Base-by-base conservation (phyloP, 2,888 invertebrate species). In the Lasioglossum figueresi region DNA sequence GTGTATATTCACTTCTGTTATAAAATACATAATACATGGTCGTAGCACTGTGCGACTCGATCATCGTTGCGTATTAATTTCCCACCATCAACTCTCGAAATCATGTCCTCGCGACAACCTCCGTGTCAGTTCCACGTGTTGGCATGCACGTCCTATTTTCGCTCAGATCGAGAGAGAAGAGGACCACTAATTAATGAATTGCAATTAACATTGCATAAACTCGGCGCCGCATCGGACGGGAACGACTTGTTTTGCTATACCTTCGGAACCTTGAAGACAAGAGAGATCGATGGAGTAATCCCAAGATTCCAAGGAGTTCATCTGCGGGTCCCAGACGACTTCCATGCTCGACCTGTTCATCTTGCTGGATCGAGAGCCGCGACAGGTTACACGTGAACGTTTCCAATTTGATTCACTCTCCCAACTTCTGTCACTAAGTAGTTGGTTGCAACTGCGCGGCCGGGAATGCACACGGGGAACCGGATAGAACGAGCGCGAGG, bases 221-320 rank as follows among this genome's bases (percentile, higher is more conserved):
- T 31, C 10, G 19, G 23, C 34, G 34, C 16, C 34, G 31, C 63
- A 19, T 66, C 52, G 23, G 52, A 23, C 48, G 14, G 1, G 66
- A 34, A 34, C 34, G 16, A 43, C 19, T 16, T 31, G 48, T 76
- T 52, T 59, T 6, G 63, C 14, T 72, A 56, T 86, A 88, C 87
- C 87, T 87, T 97, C 96, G 88, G 97, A 97, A 92, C 97, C 97
- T 94, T 97, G 96, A 91, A 98, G 96, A 95, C 97, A 98, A 94
- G 98, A 98, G 95, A 98, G 95, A 94, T 98, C 98, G 91, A 98
- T 97, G 74, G 97, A 97, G 94, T 98, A 98, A 96, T 98, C 98
- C 98, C 98, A 98, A 92, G 97, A 97, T 94, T 98, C 98, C 95
- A 98, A 95, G 77, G 97, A 97, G 93, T 96, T 97, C 90, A 97